Percentiles rank a stretch among this genome's conserved stretches.
Conservation (phyloP, 1,140 invertebrate genomes). For the Lethocerus indicus region DNA sequence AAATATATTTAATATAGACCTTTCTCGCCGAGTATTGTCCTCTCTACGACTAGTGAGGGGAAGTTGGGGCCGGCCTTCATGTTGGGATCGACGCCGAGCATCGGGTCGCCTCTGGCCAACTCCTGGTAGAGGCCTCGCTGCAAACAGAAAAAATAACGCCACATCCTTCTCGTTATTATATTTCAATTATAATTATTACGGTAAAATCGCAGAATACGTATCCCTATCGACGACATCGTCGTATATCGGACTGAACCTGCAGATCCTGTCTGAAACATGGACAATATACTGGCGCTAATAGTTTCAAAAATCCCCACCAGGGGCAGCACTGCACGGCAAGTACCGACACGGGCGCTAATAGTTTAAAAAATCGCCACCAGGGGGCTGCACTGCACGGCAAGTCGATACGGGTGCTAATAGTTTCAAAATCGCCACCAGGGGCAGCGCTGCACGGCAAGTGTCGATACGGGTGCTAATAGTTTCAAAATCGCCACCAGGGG, state of each 20-base stretch:
- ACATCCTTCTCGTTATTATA: background rate
- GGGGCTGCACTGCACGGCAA: too few relatives aligned
- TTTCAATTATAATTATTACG: slow-evolving; percentile 4
- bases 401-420: too few relatives aligned
- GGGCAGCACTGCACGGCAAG: background rate
- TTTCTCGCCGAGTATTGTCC: slow-evolving; percentile 44
- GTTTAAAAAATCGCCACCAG: too few relatives aligned
- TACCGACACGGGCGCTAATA: too few relatives aligned
- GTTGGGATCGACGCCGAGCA: slow-evolving; percentile 44
- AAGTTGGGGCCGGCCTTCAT: slow-evolving; percentile 34
- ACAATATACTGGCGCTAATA: too few relatives aligned
- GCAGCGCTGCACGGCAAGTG: background rate
- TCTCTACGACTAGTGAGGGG: slow-evolving; percentile 41
- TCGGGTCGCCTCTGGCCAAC: slow-evolving; percentile 42
- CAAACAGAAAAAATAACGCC: too few relatives aligned
- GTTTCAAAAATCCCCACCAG: too few relatives aligned
- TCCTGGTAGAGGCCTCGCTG: slow-evolving; percentile 50
- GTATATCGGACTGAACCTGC: background rate
- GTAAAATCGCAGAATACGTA: background rate
- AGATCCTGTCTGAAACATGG: too few relatives aligned
- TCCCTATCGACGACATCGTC: background rate
- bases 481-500: slow-evolving; percentile 2
- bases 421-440: too few relatives aligned
- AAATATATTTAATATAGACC: slow-evolving; percentile 7
- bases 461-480: background rate